Evolutionary conservation across 2,888 invertebrate species (phyloP).

Genomic region (Ommatoiulus sabulosus): DNA sequence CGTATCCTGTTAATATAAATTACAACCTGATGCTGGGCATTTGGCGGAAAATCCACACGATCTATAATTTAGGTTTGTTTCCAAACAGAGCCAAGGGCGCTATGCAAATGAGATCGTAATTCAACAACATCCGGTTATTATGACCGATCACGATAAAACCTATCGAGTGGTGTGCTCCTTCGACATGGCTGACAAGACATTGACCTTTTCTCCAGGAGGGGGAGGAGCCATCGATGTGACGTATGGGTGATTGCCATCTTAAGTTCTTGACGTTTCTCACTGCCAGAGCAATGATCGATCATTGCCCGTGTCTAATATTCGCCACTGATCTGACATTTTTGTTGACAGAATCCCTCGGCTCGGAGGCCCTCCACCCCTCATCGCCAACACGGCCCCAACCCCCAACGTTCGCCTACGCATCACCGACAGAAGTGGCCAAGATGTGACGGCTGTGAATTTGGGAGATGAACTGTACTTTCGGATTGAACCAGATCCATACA

Average conservation of each 20-base stretch:
- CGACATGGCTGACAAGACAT: constrained; percentile 69
- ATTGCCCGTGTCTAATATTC: background rate
- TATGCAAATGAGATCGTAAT: constrained; percentile 70
- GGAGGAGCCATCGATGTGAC: constrained; percentile 66
- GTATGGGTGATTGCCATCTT: constrained; percentile 63
- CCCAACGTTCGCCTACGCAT: constrained; percentile 69
- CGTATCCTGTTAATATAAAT: background rate
- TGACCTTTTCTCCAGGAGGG: constrained; percentile 66
- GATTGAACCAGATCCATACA: constrained; percentile 68
- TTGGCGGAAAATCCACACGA: background rate
- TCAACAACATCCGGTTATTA: constrained; percentile 69
- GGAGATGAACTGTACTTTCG: constrained; percentile 69
- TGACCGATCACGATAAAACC: constrained; percentile 69
- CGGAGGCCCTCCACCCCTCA: constrained; percentile 67
- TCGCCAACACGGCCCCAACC: constrained; percentile 69
- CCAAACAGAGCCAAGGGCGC: constrained; percentile 66
- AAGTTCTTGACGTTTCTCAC: background rate
- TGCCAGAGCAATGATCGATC: background rate
- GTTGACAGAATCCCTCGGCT: constrained; percentile 66
- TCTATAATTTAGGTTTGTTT: constrained; percentile 7
- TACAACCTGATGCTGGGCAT: background rate
- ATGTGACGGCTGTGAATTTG: constrained; percentile 68
- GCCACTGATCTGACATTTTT: constrained; percentile 47
- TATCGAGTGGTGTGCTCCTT: constrained; percentile 70
- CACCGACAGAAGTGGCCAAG: constrained; percentile 67